phyloP scores from a whole-genome alignment of 2,888 invertebrate genomes.

The Apodemia duryi region DNA sequence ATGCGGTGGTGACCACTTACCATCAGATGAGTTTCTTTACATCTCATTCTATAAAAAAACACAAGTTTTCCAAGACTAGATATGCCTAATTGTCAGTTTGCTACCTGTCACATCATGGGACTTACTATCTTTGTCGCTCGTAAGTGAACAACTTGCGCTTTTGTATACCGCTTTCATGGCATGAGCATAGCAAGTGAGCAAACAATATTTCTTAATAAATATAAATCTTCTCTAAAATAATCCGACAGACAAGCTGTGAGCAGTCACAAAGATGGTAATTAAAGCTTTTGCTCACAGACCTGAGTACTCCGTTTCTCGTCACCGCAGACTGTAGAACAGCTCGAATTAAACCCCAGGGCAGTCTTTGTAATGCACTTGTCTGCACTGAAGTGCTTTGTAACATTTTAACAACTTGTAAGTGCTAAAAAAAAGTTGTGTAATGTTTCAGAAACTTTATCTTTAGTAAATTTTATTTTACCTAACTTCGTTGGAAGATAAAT shows the following conservation, averaged over 20 bases:
- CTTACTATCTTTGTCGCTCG: no score
- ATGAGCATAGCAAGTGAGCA: no score
- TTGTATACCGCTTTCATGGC: no score
- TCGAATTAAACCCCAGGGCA: neutral
- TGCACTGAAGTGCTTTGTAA: conserved; percentile 11
- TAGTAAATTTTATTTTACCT: neutral
- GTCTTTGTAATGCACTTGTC: conserved; percentile 1
- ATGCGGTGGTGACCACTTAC: no score
- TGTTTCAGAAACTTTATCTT: neutral
- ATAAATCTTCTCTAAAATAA: neutral
- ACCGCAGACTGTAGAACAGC: neutral
- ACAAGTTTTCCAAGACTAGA: no score
- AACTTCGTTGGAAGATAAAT: neutral
- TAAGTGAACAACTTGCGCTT: no score
- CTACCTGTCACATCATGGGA: no score
- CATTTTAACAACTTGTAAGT: conserved; percentile 12
- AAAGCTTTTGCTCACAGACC: neutral
- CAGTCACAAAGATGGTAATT: conserved; percentile 2
- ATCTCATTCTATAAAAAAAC: no score
- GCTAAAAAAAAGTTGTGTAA: neutral
- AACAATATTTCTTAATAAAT: neutral
- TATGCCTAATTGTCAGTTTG: no score
- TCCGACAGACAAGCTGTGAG: neutral
- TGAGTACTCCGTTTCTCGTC: neutral
- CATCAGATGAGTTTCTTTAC: no score